Conservation (phyloP, 1,140 invertebrate genomes). For the Neodiprion fabricii region DNA sequence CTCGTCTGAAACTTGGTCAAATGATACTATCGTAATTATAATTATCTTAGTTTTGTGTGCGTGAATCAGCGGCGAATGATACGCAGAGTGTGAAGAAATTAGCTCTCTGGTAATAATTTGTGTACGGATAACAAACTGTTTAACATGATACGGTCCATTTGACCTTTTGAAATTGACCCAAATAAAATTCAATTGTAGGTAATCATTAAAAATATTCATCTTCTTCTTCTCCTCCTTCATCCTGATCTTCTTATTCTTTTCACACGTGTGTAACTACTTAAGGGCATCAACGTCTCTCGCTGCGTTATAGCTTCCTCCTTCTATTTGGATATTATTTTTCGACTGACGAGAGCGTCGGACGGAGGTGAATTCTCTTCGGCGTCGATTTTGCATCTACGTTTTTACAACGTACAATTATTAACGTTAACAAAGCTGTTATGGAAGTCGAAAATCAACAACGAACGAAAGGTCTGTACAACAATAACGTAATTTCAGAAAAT, state of each 20-base stretch:
- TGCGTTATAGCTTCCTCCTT: neutral
- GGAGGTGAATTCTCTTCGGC: too few relatives aligned
- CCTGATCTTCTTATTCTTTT: neutral
- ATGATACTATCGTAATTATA: too few relatives aligned
- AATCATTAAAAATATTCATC: neutral
- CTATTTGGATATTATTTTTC: neutral
- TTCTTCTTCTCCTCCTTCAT: too few relatives aligned
- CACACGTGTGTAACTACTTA: neutral
- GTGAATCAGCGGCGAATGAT: too few relatives aligned
- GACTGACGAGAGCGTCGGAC: too few relatives aligned
- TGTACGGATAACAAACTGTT: neutral
- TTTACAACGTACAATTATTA: too few relatives aligned
- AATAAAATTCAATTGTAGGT: neutral
- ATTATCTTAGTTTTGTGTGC: too few relatives aligned
- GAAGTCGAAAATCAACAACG: neutral
- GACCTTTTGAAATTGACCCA: constrained; percentile 1
- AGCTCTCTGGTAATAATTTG: too few relatives aligned
- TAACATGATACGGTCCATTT: neutral
- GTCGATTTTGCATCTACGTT: too few relatives aligned
- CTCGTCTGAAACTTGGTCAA: too few relatives aligned
- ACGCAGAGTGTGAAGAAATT: too few relatives aligned
- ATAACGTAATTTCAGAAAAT: too few relatives aligned
- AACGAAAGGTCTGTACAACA: neutral
- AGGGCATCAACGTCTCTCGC: neutral
- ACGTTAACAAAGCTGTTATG: neutral